Percentiles rank a stretch among this genome's conserved stretches.
Evolutionary conservation across 2,113 vertebrate genomes (phyloP).

Genomic region (Notiomystis cincta): DNA sequence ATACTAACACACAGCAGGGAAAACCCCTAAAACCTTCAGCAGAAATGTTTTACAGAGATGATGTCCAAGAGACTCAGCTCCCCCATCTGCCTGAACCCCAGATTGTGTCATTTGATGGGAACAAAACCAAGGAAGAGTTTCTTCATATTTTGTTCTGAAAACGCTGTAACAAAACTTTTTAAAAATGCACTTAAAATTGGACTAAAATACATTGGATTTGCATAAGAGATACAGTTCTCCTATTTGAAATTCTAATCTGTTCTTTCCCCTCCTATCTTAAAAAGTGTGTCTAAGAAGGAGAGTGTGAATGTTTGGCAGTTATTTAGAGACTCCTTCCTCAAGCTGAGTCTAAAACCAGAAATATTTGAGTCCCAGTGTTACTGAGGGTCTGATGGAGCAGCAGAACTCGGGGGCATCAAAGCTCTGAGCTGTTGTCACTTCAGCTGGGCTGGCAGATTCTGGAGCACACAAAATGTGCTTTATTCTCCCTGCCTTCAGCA

Average conservation of each 20-base stretch:
- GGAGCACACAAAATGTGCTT: not conserved
- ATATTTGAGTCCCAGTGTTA: not conserved
- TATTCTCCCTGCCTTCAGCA: not conserved
- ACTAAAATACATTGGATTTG: not conserved
- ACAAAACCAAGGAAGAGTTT: not conserved
- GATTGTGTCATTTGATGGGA: not conserved
- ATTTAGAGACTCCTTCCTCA: not conserved
- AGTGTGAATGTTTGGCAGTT: not conserved
- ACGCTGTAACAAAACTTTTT: not conserved
- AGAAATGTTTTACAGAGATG: not conserved
- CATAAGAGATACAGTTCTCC: not conserved
- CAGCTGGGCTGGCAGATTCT: not conserved
- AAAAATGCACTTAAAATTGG: not conserved
- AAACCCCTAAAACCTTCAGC: not conserved
- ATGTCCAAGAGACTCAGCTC: not conserved
- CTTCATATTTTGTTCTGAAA: not conserved
- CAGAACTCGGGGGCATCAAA: not conserved
- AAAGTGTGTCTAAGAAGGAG: not conserved
- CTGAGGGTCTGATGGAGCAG: not conserved
- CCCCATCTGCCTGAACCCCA: not conserved
- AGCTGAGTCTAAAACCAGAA: not conserved
- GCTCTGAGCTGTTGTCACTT: not conserved
- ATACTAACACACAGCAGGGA: not conserved
- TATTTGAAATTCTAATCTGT: slow-evolving; percentile 19
- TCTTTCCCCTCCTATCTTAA: not conserved